phyloP scores from a whole-genome alignment of 92 coral and sea anemone species.

The Pocillopora meandrina region DNA sequence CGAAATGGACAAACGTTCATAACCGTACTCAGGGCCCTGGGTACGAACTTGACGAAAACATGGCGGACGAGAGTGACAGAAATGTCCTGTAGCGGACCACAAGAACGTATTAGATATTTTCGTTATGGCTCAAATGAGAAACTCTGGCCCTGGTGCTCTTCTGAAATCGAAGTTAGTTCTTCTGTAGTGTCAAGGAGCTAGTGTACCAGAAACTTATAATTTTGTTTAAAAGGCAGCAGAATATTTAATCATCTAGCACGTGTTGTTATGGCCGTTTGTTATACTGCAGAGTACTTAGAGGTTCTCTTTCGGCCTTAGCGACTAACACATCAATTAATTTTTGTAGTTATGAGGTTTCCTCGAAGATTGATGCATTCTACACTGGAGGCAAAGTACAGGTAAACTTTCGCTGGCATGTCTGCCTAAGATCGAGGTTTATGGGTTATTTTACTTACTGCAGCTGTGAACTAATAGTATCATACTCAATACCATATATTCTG shows the following conservation, averaged over 20 bases:
- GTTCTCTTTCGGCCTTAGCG: background rate
- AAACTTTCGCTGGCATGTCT: background rate
- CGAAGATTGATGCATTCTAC: slow-evolving; percentile 91
- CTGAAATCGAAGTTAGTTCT: slow-evolving; percentile 48
- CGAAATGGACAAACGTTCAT: too few relatives aligned
- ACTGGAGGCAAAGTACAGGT: slow-evolving; percentile 99
- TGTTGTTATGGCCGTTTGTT: background rate
- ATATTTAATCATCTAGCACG: background rate
- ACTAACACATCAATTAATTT: background rate
- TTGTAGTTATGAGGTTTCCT: slow-evolving; percentile 73
- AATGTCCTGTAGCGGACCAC: background rate
- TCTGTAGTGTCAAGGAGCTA: too few relatives aligned
- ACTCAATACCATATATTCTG: too few relatives aligned
- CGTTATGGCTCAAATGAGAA: slow-evolving; percentile 4
- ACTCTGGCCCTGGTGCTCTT: slow-evolving; percentile 13
- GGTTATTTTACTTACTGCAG: too few relatives aligned
- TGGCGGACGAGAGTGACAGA: slow-evolving; percentile 10
- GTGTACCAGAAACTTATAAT: background rate
- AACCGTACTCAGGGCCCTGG: background rate
- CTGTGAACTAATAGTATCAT: too few relatives aligned
- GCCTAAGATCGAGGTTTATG: background rate
- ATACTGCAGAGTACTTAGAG: too few relatives aligned
- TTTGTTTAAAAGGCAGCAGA: too few relatives aligned
- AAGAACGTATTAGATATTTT: background rate
- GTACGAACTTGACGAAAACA: background rate